Conservation (phyloP, 2,113 vertebrate species). For the Python bivittatus region DNA sequence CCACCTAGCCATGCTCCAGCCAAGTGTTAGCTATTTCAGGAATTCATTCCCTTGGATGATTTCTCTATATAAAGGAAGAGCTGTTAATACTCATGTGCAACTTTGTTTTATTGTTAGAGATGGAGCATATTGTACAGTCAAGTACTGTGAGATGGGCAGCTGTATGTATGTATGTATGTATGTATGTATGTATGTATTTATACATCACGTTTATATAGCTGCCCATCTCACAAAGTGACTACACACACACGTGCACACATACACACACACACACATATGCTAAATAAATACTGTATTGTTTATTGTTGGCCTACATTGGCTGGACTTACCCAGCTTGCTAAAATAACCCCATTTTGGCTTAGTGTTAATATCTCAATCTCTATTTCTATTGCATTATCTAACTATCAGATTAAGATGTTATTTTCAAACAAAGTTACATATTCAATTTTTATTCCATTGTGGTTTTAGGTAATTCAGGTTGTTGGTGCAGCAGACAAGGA, state of each 20-base stretch:
- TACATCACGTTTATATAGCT: too few relatives aligned
- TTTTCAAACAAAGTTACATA: slow-evolving; percentile 38
- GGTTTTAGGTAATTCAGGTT: slow-evolving; percentile 89
- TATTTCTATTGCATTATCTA: slow-evolving; percentile 8
- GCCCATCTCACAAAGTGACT: too few relatives aligned
- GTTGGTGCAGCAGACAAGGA: slow-evolving; percentile 91
- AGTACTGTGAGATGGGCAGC: neutral
- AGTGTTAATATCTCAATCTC: neutral
- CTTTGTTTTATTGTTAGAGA: neutral
- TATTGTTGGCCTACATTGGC: neutral
- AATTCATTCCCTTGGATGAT: neutral
- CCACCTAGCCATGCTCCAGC: neutral
- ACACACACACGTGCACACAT: too few relatives aligned
- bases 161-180: too few relatives aligned
- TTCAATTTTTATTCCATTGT: slow-evolving; percentile 56
- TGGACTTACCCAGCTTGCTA: neutral
- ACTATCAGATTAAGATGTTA: slow-evolving; percentile 14
- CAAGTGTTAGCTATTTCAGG: neutral
- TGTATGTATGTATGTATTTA: too few relatives aligned
- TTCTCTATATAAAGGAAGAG: neutral
- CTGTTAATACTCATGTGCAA: neutral
- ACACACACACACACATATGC: neutral
- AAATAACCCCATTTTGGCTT: neutral
- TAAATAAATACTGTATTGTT: neutral
- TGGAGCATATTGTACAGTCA: neutral